phyloP scores from a whole-genome alignment of 2,888 invertebrate species.

The Leptothorax acervorum region DNA sequence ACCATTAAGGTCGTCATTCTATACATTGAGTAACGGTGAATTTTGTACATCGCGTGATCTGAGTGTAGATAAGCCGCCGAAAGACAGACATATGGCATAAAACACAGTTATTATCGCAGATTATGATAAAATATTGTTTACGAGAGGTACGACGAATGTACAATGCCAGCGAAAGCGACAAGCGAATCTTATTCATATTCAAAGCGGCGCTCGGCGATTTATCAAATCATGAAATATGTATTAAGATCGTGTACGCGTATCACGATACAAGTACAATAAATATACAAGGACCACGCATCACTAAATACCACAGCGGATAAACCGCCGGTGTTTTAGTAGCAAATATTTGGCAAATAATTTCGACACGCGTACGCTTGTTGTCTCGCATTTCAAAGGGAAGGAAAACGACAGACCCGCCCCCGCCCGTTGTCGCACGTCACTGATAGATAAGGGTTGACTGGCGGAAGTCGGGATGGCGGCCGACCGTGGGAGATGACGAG shows the following conservation, averaged over 20 bases:
- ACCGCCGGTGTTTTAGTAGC: constrained; percentile 19
- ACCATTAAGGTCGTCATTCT: constrained; percentile 1
- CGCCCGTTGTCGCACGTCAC: constrained; percentile 53
- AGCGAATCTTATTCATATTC: constrained; percentile 45
- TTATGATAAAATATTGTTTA: constrained; percentile 37
- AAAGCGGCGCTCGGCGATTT: constrained; percentile 19
- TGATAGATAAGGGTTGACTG: constrained; percentile 53
- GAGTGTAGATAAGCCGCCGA: neutral
- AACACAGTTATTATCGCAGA: constrained; percentile 21
- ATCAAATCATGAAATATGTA: constrained; percentile 47
- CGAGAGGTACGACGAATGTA: neutral
- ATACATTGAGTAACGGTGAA: neutral
- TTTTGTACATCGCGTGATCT: neutral
- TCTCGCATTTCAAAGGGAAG: constrained; percentile 6
- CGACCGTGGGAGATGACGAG: constrained; percentile 50
- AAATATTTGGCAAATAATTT: constrained; percentile 47
- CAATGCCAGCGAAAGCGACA: constrained; percentile 21
- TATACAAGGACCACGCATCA: neutral
- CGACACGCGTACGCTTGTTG: constrained; percentile 12
- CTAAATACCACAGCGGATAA: neutral
- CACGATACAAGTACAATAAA: constrained; percentile 9
- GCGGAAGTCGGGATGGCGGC: constrained; percentile 50
- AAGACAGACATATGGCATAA: neutral
- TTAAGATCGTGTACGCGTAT: neutral
- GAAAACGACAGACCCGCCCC: constrained; percentile 3